Evolutionary conservation across 1,140 invertebrate genomes (phyloP), one percentile per base, ranked within the genome.

Genomic region (Psix sp.): DNA sequence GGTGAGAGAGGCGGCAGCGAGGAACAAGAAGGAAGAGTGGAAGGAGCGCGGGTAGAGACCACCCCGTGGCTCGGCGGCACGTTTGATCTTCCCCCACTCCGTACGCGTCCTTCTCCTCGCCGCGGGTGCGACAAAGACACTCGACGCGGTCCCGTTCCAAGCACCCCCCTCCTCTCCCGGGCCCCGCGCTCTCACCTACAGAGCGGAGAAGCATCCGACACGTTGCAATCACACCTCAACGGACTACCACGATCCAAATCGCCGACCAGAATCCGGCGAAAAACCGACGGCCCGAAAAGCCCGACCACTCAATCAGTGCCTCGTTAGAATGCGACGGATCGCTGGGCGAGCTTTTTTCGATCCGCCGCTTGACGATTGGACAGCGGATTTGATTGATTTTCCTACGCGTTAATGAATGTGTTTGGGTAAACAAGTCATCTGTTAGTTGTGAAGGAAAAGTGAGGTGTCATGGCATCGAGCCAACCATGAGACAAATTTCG

Each of bases 21-120:
- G 76, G 43, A 62, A 54, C 36, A 49, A 57, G 24, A 57, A 77
- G 43, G 68, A 75, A 63, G 65, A 71, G 56, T 67, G 71, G 76
- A 66, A 70, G 59, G 67, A 74, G 67, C 78, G 77, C 79, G 83
- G 80, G 81, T 82, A 82, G 83, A 86, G 84, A 86, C 86, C 86
- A 86, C 86, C 86, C 86, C 86, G 86, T 86, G 85, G 84, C 78
- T 84, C 63, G 85, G 84, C 86, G 86, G 86, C 84, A 81, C 85
- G 76, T 87, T 87, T 87, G 84, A 87, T 87, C 85, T 87, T 86
- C 84, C 82, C 85, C 85, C 80, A 84, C 84, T 65, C 65, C 42
- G 7, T 17, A 38, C 21, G 29, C 51, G 38, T 24, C 40, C n/a
- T 39, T 54, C 36, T 63, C 73, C 56, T 65, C 42, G 13, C 38